These are phyloP conservation scores for Lepidochrysops patricia DNA, from an alignment of 2,888 invertebrate species.

Conservation along the genomic window DNA sequence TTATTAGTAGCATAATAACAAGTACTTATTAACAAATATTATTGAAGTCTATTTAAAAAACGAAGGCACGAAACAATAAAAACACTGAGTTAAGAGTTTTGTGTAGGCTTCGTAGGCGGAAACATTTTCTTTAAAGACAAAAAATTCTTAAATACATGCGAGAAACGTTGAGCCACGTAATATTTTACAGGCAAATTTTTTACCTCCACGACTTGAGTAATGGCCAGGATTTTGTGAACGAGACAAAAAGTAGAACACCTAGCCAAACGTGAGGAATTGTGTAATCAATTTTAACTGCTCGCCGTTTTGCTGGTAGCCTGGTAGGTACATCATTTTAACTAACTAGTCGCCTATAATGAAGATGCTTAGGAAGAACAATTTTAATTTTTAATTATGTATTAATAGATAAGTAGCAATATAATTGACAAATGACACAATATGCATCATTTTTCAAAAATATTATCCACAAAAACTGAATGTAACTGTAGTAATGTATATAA, in stretches of 20 bases:
- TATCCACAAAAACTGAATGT: too few species aligned
- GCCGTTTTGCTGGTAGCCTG: too few species aligned
- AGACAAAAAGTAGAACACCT: constrained; percentile 36
- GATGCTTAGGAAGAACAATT: neutral
- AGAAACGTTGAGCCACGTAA: neutral
- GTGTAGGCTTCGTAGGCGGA: neutral
- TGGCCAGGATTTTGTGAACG: constrained; percentile 38
- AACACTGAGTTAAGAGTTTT: neutral
- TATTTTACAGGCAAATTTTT: constrained; percentile 15
- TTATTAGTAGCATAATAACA: too few species aligned
- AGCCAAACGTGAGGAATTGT: constrained; percentile 33
- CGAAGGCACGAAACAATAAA: too few species aligned
- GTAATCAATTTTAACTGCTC: constrained; percentile 34
- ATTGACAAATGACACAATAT: too few species aligned
- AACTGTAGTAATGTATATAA: too few species aligned
- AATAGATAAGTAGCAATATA: too few species aligned
- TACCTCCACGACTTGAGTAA: constrained; percentile 29
- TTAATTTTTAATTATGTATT: too few species aligned
- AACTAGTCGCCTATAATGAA: neutral
- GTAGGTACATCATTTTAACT: neutral
- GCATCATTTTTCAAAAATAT: too few species aligned
- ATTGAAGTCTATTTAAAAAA: too few species aligned
- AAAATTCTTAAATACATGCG: neutral
- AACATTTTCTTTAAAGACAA: constrained; percentile 1
- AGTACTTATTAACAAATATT: too few species aligned